Evolutionary conservation across 2,888 invertebrate species (phyloP).

Genomic region (Nephrocerus scutellatus): DNA sequence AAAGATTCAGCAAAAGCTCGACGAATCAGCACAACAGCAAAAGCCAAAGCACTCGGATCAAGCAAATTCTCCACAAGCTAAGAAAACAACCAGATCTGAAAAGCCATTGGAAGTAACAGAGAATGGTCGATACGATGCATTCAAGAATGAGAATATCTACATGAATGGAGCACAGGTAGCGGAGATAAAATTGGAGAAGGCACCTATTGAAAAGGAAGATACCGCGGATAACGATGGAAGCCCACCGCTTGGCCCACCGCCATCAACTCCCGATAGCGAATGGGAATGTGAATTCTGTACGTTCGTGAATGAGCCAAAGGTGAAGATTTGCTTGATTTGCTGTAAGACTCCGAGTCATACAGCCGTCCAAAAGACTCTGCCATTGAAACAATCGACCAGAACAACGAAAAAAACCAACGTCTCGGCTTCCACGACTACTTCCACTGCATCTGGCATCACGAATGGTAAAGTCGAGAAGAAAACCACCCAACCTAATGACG

Average conservation of each 20-base stretch:
- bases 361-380: no score
- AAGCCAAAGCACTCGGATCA: constrained; percentile 15
- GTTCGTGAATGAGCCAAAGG: constrained; percentile 72
- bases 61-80: background rate
- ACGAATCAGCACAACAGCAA: constrained; percentile 23
- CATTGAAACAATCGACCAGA: no score
- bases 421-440: no score
- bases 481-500: constrained; percentile 29
- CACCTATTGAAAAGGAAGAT: constrained; percentile 11
- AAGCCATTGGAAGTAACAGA: constrained; percentile 25
- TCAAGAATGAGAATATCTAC: no score
- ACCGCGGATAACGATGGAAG: constrained; percentile 24
- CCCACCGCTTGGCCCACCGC: constrained; percentile 43
- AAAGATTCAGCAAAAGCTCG: constrained; percentile 45
- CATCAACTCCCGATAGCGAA: constrained; percentile 52
- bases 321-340: constrained; percentile 75
- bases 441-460: no score
- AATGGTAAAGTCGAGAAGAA: constrained; percentile 23
- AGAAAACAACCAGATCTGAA: constrained; percentile 17
- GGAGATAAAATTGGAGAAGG: background rate
- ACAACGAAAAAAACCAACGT: no score
- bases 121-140: no score
- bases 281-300: constrained; percentile 92
- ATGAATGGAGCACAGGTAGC: no score
- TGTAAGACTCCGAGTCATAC: constrained; percentile 66